Evolutionary conservation across 2,113 vertebrate species (phyloP).

Genomic region (Columba janthina): DNA sequence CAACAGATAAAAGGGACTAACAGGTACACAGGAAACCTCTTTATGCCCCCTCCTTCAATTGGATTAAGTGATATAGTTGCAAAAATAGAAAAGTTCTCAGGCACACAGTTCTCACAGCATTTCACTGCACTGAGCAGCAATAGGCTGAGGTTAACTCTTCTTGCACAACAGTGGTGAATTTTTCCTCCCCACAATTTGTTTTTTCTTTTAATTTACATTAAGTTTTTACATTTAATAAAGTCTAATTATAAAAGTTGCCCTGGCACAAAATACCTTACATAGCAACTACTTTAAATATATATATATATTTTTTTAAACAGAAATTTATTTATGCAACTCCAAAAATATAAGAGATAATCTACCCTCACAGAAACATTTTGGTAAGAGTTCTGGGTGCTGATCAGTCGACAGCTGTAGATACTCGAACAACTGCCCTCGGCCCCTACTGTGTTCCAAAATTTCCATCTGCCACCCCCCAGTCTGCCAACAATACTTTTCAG

Average conservation of each 20-base stretch:
- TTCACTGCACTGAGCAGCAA: background rate
- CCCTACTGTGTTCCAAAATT: background rate
- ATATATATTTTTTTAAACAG: background rate
- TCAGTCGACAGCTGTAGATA: background rate
- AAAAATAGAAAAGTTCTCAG: background rate
- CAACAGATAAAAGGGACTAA: background rate
- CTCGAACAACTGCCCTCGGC: too few species aligned
- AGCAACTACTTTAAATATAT: background rate
- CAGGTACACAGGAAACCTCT: too few species aligned
- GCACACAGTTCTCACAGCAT: background rate
- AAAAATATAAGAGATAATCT: background rate
- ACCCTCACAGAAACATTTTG: background rate
- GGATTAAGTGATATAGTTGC: background rate
- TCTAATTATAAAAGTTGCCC: background rate
- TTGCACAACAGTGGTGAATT: background rate
- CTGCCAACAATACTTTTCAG: background rate
- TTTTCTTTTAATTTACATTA: background rate
- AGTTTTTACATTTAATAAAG: background rate
- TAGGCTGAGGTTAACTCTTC: background rate
- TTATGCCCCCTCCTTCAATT: too few species aligned
- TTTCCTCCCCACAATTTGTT: background rate
- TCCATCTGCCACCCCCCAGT: too few species aligned
- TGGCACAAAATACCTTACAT: background rate
- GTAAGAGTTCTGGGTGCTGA: background rate
- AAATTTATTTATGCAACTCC: background rate